Evolutionary conservation across 2,888 invertebrate genomes (phyloP), one percentile per base, ranked within the genome.

Genomic region (Trissolcus brochymenae): DNA sequence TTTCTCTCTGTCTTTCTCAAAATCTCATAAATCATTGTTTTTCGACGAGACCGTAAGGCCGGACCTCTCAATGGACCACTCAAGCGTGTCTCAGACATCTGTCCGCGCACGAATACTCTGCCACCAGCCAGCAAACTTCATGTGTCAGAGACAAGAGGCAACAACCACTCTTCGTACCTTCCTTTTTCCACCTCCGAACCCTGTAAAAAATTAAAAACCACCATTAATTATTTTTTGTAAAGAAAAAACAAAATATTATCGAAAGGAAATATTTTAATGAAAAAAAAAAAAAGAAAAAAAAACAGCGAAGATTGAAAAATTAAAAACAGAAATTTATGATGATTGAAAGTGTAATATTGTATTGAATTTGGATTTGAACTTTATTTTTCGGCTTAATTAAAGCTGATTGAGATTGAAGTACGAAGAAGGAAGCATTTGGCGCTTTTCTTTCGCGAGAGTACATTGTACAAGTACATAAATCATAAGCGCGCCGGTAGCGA

Each of bases 51-150:
- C 51, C 54, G 65, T 56, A 51, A 43, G 71, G 43, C 81, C 78
- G 77, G 81, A 78, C 83, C 81, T 83, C 82, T 81, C 76, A 81
- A 78, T 81, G 84, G 80, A 81, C 84, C 84, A 84, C 83, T 85
- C 85, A 41, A 83, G 82, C 79, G 79, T 80, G 77, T 75, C 81
- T 85, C 85, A 83, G 84, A 82, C 86, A 86, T 84, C 85, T 85
- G 85, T 65, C 60, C 53, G 19, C 54, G 72, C 64, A 64, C 57
- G 64, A 64, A 70, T 55, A 60, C 54, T 41, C 40, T 16, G 40
- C 21, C 51, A 4, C 17, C 35, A 46, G 46, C 13, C 49, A 50
- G 50, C 60, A 59, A 60, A 60, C 60, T 60, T 19, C 0, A 13
- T 0, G 3, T 16, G 43, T 43, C 51, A 17, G 55, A 65, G 49